phyloP scores from a whole-genome alignment of 2,797 vertebrate species.

The Sebastiscus tertius region DNA sequence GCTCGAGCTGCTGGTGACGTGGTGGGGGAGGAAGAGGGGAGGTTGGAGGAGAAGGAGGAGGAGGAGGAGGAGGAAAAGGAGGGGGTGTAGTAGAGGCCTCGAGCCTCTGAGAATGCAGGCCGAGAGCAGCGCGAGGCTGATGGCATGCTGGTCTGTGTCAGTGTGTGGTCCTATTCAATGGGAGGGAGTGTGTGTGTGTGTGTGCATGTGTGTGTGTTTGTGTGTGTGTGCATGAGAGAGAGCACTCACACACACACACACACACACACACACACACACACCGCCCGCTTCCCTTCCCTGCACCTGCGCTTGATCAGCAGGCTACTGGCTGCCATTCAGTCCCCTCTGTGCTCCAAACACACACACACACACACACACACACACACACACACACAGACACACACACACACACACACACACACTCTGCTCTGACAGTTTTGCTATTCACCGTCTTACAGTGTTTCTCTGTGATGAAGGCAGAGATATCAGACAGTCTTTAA shows the following conservation, averaged over 20 bases:
- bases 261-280: slow-evolving; percentile 69
- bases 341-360: slow-evolving; percentile 55
- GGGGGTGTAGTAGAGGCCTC: slow-evolving; percentile 36
- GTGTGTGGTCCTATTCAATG: slow-evolving; percentile 97
- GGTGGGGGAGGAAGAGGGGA: not conserved
- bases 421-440: slow-evolving; percentile 59
- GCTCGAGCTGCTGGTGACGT: slow-evolving; percentile 49
- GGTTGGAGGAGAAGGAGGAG: not conserved
- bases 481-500: not conserved
- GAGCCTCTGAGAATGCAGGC: slow-evolving; percentile 79
- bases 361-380: slow-evolving; percentile 8
- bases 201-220: not conserved
- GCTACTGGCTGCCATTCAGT: slow-evolving; percentile 93
- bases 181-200: slow-evolving; percentile 62
- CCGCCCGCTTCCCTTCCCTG: slow-evolving; percentile 85
- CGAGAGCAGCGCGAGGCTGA: slow-evolving; percentile 82
- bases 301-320: slow-evolving; percentile 96
- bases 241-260: slow-evolving; percentile 17
- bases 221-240: not conserved
- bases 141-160: slow-evolving; percentile 93
- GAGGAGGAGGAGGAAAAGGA: not conserved
- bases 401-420: slow-evolving; percentile 15
- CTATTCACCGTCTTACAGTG: slow-evolving; percentile 44
- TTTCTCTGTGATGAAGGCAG: slow-evolving; percentile 35
- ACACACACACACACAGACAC: slow-evolving; percentile 1